Evolutionary conservation across 2,113 vertebrate species (phyloP).

Genomic region (Alethe castanea): DNA sequence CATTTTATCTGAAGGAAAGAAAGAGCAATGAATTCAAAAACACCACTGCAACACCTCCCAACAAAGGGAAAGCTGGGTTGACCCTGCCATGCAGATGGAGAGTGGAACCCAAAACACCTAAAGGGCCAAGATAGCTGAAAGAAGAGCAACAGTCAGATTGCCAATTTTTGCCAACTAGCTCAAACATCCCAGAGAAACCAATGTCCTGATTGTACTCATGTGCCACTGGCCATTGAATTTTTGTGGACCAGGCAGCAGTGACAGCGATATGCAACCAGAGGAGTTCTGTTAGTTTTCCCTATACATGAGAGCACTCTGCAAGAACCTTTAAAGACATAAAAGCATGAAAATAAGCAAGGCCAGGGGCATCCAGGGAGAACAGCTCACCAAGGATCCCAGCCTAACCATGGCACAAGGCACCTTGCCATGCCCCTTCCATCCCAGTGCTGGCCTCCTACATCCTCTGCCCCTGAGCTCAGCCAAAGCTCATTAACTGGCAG

Average conservation of each 20-base stretch:
- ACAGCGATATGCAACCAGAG: background rate
- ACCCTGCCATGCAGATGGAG: background rate
- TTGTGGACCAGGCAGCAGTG: background rate
- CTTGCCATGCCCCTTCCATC: background rate
- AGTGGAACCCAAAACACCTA: background rate
- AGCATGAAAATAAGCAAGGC: background rate
- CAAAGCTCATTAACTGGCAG: background rate
- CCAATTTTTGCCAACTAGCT: background rate
- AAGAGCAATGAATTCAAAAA: background rate
- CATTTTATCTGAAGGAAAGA: background rate
- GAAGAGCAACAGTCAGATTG: background rate
- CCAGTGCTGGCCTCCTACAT: background rate
- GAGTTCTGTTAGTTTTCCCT: background rate
- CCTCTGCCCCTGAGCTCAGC: background rate
- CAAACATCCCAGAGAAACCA: background rate
- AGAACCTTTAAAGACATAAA: background rate
- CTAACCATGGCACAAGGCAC: background rate
- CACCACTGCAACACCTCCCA: background rate
- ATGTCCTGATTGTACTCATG: rapidly evolving
- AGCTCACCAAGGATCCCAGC: background rate
- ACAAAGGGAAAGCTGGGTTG: background rate
- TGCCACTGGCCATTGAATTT: background rate
- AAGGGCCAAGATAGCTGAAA: background rate
- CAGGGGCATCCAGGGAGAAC: background rate
- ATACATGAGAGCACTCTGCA: background rate